Evolutionary conservation across 2,797 vertebrate genomes (phyloP).

Genomic region (Fistularia tabacaria): DNA sequence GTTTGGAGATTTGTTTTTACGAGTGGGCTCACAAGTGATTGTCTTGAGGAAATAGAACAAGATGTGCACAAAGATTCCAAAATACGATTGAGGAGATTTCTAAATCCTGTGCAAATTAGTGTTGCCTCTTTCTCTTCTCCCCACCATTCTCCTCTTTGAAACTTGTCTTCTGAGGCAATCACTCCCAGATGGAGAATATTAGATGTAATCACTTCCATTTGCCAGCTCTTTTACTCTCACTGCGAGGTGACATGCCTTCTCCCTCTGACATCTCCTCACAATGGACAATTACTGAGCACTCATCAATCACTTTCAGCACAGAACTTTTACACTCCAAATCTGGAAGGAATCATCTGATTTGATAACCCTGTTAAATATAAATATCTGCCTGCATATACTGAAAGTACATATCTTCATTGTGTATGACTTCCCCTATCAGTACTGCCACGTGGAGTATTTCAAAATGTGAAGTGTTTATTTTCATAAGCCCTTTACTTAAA

Average conservation of each 20-base stretch:
- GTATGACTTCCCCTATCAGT: slow-evolving; percentile 7
- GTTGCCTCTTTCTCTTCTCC: slow-evolving; percentile 60
- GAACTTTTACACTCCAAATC: slow-evolving; percentile 45
- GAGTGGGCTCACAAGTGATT: slow-evolving; percentile 46
- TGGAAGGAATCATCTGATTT: slow-evolving; percentile 57
- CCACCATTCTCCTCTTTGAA: slow-evolving; percentile 67
- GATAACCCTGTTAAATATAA: slow-evolving; percentile 33
- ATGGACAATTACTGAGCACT: slow-evolving; percentile 64
- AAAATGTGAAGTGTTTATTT: slow-evolving; percentile 33
- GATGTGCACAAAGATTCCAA: slow-evolving; percentile 67
- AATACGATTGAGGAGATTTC: slow-evolving; percentile 72
- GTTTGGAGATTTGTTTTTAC: slow-evolving; percentile 21
- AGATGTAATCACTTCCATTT: slow-evolving; percentile 78
- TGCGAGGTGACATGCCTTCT: slow-evolving; percentile 67
- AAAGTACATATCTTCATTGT: slow-evolving; percentile 10
- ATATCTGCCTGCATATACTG: slow-evolving; percentile 26
- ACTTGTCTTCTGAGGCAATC: slow-evolving; percentile 71
- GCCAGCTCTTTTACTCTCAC: slow-evolving; percentile 65
- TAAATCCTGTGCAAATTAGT: slow-evolving; percentile 76
- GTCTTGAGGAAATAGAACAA: slow-evolving; percentile 63
- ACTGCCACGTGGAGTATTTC: slow-evolving; percentile 18
- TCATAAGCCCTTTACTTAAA: slow-evolving; percentile 6
- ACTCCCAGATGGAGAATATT: slow-evolving; percentile 80
- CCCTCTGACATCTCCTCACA: slow-evolving; percentile 60
- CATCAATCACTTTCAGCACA: slow-evolving; percentile 60